These are phyloP conservation scores for Cetoscarus ocellatus DNA, from an alignment of 2,797 vertebrate species.

Conservation along the genomic window DNA sequence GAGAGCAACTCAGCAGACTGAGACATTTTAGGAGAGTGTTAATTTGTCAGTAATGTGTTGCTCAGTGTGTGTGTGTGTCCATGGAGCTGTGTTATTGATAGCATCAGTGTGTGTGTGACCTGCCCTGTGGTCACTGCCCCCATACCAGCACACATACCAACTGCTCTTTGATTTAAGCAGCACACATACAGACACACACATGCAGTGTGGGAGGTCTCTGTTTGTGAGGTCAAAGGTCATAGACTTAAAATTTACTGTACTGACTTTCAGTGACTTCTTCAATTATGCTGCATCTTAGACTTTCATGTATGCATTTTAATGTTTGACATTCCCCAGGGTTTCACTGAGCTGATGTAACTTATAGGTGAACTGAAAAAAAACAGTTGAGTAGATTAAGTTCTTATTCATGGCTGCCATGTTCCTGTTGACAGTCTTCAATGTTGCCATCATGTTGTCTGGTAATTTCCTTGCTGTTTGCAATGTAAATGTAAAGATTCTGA, in stretches of 20 bases:
- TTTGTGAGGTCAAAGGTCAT: conserved; percentile 49
- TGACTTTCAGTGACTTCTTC: conserved; percentile 23
- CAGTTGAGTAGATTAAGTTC: too few species aligned
- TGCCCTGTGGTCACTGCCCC: conserved; percentile 60
- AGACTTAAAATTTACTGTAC: conserved; percentile 47
- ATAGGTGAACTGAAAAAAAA: too few species aligned
- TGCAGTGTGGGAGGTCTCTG: conserved; percentile 32
- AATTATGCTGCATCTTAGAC: conserved; percentile 5
- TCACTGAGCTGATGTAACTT: too few species aligned
- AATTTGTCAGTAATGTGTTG: conserved; percentile 19
- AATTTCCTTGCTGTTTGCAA: too few species aligned
- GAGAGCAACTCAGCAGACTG: not conserved
- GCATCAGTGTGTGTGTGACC: conserved; percentile 49
- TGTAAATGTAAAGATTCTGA: too few species aligned
- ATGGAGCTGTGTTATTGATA: conserved; percentile 55
- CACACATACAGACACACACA: conserved; percentile 5
- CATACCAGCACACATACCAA: conserved; percentile 73
- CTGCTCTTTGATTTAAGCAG: conserved; percentile 60
- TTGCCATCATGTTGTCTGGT: too few species aligned
- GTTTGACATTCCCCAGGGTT: not conserved
- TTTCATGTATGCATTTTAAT: not conserved
- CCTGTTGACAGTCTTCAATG: too few species aligned
- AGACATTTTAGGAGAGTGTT: conserved; percentile 17
- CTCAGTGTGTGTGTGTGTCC: conserved; percentile 9
- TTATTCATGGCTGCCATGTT: too few species aligned